Conservation (phyloP, 2,888 invertebrate genomes). For the Hyalella azteca region DNA sequence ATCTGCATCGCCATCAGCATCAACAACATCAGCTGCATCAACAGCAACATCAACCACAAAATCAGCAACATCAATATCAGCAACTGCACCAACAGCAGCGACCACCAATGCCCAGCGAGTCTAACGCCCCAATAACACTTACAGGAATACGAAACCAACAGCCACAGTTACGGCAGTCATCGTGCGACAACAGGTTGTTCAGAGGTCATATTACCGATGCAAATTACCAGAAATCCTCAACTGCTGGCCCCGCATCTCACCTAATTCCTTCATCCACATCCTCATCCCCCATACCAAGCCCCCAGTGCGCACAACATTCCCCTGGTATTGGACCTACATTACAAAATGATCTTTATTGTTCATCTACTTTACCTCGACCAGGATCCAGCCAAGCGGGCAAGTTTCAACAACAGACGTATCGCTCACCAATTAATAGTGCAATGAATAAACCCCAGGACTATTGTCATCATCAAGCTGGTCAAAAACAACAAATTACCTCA, state of each 20-base stretch:
- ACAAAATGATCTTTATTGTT: too few species aligned
- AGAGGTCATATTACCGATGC: background rate
- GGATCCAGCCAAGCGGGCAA: background rate
- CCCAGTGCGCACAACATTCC: conserved; percentile 2
- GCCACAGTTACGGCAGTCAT: background rate
- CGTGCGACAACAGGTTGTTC: background rate
- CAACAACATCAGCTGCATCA: too few species aligned
- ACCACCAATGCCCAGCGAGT: background rate
- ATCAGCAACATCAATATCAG: too few species aligned
- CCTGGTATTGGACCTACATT: background rate
- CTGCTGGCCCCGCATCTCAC: background rate
- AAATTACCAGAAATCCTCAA: background rate
- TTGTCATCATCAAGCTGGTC: background rate
- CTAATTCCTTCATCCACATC: conserved; percentile 15
- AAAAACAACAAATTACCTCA: background rate
- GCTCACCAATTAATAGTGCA: background rate
- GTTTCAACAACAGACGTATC: background rate
- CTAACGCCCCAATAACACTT: background rate
- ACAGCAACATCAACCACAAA: too few species aligned
- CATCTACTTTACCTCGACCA: background rate
- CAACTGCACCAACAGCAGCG: too few species aligned
- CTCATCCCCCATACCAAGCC: conserved; percentile 1
- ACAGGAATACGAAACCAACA: background rate
- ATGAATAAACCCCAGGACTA: background rate
- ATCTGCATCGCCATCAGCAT: too few species aligned